A percentile compares a stretch with the other conserved stretches of the same genome.
phyloP scores from a whole-genome alignment of 2,797 vertebrate species.

The Galaxias olidus region DNA sequence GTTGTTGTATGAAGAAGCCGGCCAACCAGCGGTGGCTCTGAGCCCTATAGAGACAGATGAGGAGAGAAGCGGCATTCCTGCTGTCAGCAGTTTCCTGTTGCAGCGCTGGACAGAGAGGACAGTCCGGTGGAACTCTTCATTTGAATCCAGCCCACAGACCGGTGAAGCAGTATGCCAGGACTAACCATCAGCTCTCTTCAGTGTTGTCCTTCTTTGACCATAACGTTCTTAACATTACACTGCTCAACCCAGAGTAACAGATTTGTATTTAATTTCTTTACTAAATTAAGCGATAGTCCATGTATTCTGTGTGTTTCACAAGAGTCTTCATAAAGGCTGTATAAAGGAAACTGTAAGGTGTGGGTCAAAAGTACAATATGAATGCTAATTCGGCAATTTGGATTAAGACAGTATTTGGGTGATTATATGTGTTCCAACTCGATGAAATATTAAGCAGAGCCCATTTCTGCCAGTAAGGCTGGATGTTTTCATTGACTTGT shows the following conservation, averaged over 20 bases:
- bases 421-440: conserved; percentile 3
- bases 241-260: neutral
- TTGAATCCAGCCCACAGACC: conserved; percentile 47
- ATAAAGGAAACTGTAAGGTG: neutral
- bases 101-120: conserved; percentile 42
- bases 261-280: neutral
- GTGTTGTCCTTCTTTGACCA: too few species aligned
- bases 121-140: conserved; percentile 58
- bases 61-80: conserved; percentile 76
- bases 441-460: conserved; percentile 16
- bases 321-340: neutral
- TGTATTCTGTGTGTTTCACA: neutral
- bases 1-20: conserved; percentile 72
- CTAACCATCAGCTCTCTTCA: too few species aligned
- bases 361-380: conserved; percentile 5
- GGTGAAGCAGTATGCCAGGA: conserved; percentile 22
- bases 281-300: neutral
- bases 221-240: neutral
- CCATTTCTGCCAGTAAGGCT: conserved; percentile 17
- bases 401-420: neutral
- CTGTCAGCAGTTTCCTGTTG: conserved; percentile 82
- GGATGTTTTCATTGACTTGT: conserved; percentile 40
- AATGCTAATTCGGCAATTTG: neutral
- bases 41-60: conserved; percentile 71
- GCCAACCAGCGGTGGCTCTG: conserved; percentile 61